Percentiles rank a stretch among this genome's conserved stretches.
Conservation (phyloP, 2,888 invertebrate species). For the Chromoteleia sp. region DNA sequence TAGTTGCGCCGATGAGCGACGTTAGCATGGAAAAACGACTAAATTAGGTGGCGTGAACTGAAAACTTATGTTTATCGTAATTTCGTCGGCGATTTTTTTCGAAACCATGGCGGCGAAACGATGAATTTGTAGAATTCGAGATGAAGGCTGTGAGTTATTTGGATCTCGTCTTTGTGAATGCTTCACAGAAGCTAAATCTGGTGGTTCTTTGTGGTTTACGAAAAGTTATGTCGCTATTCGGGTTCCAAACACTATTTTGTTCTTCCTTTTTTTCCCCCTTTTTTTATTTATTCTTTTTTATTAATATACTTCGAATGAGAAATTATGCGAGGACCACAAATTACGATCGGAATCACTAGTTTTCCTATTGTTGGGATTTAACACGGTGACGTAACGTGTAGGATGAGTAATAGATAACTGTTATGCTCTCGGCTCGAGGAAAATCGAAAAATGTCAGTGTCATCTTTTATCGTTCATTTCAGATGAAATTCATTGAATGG, state of each 20-base stretch:
- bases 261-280: neutral
- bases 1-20: neutral
- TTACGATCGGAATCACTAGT: neutral
- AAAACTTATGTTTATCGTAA: neutral
- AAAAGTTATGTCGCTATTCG: conserved; percentile 7
- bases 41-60: conserved; percentile 12
- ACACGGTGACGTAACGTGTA: neutral
- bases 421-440: conserved; percentile 12
- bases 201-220: conserved; percentile 27
- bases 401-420: conserved; percentile 19
- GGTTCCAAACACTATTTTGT: neutral
- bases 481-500: conserved; percentile 47
- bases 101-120: neutral
- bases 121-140: conserved; percentile 21
- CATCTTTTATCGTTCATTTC: conserved; percentile 43
- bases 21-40: neutral
- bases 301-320: neutral
- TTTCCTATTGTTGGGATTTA: neutral
- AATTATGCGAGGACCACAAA: neutral
- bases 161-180: conserved; percentile 8
- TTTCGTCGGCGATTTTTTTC: conserved; percentile 3
- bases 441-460: conserved; percentile 36
- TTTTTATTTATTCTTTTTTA: neutral
- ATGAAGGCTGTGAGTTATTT: conserved; percentile 1
- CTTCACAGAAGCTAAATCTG: conserved; percentile 20